Evolutionary conservation across 1,140 invertebrate genomes (phyloP).

Genomic region (Heterodera carotae): DNA sequence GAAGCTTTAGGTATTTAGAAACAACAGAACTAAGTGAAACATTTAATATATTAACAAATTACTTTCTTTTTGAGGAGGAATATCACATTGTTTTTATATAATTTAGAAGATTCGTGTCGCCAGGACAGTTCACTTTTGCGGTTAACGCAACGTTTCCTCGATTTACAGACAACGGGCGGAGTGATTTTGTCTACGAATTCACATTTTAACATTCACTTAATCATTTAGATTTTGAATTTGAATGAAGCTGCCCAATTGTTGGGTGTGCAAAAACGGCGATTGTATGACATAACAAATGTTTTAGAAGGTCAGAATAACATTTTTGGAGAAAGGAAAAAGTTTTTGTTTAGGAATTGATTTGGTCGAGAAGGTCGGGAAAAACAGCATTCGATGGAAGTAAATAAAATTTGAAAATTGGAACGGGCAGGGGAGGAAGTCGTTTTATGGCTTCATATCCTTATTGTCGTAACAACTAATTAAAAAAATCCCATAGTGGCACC

Average conservation of each 20-base stretch:
- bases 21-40: too few relatives aligned
- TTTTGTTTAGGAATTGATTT: constrained; percentile 67
- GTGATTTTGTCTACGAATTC: constrained; percentile 21
- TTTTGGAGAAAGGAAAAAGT: neutral
- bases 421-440: neutral
- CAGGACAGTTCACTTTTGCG: constrained; percentile 58
- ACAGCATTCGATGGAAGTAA: constrained; percentile 65
- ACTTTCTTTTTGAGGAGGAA: too few relatives aligned
- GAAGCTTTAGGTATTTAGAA: too few relatives aligned
- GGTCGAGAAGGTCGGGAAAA: constrained; percentile 71
- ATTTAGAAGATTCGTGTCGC: constrained; percentile 34
- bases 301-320: constrained; percentile 65
- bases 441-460: too few relatives aligned
- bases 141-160: constrained; percentile 59
- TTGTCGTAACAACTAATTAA: too few relatives aligned
- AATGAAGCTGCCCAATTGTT: constrained; percentile 61
- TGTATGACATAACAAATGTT: constrained; percentile 71
- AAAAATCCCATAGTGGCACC: too few relatives aligned
- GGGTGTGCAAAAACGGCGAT: constrained; percentile 66
- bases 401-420: too few relatives aligned
- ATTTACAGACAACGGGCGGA: constrained; percentile 42
- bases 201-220: neutral
- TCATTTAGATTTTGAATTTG: constrained; percentile 56
- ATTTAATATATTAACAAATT: too few relatives aligned
- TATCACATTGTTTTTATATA: too few relatives aligned